A percentile compares a stretch with the other conserved stretches of the same genome.
Evolutionary conservation across 2,113 vertebrate genomes (phyloP).

Genomic region (Calidris pugnax): DNA sequence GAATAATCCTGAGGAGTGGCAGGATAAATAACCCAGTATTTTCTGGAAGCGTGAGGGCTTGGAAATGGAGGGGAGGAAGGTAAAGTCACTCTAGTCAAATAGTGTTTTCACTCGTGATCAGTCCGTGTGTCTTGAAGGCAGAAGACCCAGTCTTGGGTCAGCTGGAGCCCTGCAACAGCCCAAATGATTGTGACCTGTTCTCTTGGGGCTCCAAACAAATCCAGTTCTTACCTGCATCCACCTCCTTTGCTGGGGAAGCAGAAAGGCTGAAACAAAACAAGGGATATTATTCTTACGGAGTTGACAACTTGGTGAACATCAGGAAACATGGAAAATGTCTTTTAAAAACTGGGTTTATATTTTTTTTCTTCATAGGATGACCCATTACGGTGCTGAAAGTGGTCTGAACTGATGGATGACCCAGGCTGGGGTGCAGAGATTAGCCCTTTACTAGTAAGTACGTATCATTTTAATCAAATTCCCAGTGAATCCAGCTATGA

Average conservation of each 20-base stretch:
- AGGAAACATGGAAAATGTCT: background rate
- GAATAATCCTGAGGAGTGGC: background rate
- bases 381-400: background rate
- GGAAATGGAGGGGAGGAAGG: background rate
- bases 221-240: background rate
- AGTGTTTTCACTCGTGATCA: background rate
- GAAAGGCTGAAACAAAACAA: background rate
- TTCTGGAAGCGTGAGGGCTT: rapidly evolving
- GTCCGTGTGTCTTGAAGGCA: background rate
- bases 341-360: background rate
- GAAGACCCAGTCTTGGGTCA: background rate
- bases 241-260: background rate
- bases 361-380: background rate
- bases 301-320: background rate
- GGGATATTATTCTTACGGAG: background rate
- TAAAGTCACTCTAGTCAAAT: background rate
- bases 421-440: background rate
- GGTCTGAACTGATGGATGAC: background rate
- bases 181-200: background rate
- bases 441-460: background rate
- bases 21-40: background rate
- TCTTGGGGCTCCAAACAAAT: background rate
- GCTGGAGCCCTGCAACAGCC: background rate
- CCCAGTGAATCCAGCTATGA: background rate
- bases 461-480: rapidly evolving